These are phyloP conservation scores for Druon quercuslanigerum DNA, from an alignment of 1,140 invertebrate genomes.

Conservation along the genomic window DNA sequence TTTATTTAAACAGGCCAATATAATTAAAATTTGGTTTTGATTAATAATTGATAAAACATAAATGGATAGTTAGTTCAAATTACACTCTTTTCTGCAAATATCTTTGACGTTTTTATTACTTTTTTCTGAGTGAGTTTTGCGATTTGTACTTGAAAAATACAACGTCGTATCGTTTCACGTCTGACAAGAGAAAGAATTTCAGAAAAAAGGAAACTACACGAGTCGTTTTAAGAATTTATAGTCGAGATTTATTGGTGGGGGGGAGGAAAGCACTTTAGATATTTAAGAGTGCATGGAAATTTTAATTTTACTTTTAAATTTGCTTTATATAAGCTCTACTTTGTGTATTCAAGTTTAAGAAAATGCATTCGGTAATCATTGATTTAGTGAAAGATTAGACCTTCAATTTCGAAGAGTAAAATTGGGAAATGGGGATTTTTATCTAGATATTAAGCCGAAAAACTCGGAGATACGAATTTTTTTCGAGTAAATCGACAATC, in stretches of 20 bases:
- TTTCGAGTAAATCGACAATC: not conserved
- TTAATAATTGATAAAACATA: too few species aligned
- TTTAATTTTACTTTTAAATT: constrained; percentile 7
- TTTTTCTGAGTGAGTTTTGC: constrained; percentile 7
- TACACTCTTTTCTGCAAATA: not conserved
- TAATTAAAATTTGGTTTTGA: too few species aligned
- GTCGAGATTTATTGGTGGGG: not conserved
- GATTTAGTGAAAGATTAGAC: too few species aligned
- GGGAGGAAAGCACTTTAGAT: not conserved
- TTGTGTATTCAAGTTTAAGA: not conserved
- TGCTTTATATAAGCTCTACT: not conserved
- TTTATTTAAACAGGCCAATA: too few species aligned
- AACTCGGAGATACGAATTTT: not conserved
- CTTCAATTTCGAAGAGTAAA: too few species aligned
- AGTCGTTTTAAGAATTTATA: constrained; percentile 7
- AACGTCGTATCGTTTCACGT: constrained; percentile 24
- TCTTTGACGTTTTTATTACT: not conserved
- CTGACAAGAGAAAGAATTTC: constrained; percentile 15
- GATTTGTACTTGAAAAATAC: not conserved
- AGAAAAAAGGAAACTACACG: not conserved
- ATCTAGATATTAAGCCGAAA: too few species aligned
- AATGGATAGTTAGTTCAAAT: too few species aligned
- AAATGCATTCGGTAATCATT: too few species aligned
- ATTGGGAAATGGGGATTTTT: too few species aligned
- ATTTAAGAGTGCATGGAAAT: not conserved